Conservation (phyloP, 2,888 invertebrate genomes). For the Drosophila diplacantha region DNA sequence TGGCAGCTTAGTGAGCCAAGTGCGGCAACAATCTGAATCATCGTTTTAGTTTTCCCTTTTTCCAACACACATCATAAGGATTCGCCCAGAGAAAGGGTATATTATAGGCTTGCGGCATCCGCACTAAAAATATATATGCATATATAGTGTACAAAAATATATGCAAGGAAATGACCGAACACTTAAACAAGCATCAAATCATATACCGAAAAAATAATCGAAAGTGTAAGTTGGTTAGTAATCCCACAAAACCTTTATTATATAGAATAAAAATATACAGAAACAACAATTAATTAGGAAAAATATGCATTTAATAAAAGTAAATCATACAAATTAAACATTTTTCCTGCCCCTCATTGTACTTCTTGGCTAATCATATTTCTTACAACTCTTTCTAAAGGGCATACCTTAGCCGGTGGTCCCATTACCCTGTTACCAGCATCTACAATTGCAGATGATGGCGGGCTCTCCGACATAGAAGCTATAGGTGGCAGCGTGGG, state of each 20-base stretch:
- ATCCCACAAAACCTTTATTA: too few species aligned
- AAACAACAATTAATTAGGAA: too few species aligned
- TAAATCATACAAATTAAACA: too few species aligned
- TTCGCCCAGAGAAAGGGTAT: slow-evolving; percentile 15
- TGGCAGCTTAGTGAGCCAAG: slow-evolving; percentile 52
- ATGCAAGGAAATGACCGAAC: neutral
- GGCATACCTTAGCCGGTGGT: neutral
- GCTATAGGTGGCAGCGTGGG: slow-evolving; percentile 15
- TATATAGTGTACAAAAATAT: neutral
- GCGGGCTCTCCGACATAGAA: slow-evolving; percentile 10
- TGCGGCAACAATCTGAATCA: slow-evolving; percentile 69
- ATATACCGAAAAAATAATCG: too few species aligned
- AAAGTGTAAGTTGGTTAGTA: neutral
- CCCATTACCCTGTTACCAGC: neutral
- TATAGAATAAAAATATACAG: neutral
- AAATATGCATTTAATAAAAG: neutral
- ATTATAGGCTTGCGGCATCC: neutral
- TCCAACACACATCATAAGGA: slow-evolving; percentile 4
- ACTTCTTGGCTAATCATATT: neutral
- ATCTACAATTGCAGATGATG: slow-evolving; percentile 22
- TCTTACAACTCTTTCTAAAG: neutral
- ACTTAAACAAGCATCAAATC: neutral
- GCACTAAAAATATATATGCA: slow-evolving; percentile 1
- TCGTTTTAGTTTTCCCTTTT: slow-evolving; percentile 56
- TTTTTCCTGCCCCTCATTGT: too few species aligned